Percentiles rank a stretch among this genome's conserved stretches.
These are phyloP conservation scores for Lamellibrachia satsuma DNA, from an alignment of 2,888 invertebrate genomes.

Conservation along the genomic window DNA sequence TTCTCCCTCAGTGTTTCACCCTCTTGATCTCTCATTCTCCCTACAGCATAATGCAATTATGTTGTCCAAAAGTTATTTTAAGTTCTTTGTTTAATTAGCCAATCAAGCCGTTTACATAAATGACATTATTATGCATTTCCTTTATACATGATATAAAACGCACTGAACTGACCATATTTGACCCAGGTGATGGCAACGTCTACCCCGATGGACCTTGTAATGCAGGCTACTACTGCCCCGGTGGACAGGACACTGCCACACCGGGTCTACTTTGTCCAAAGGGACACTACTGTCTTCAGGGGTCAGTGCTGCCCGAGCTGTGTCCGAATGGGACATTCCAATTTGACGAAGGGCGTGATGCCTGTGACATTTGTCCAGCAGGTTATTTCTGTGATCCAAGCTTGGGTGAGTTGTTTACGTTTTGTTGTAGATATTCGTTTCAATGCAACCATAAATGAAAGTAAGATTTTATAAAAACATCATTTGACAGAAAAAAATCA, in stretches of 20 bases:
- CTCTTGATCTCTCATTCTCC: neutral
- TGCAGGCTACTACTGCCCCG: slow-evolving; percentile 60
- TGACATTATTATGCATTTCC: neutral
- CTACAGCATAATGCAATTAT: neutral
- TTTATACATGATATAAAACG: no score
- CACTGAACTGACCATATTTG: neutral
- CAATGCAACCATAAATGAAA: neutral
- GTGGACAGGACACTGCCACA: slow-evolving; percentile 56
- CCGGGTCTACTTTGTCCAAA: slow-evolving; percentile 54
- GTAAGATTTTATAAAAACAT: neutral
- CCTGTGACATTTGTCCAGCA: slow-evolving; percentile 54
- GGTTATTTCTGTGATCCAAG: slow-evolving; percentile 52
- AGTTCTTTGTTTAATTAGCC: neutral
- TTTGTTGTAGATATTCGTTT: neutral
- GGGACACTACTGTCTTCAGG: slow-evolving; percentile 51
- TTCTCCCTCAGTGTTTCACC: neutral
- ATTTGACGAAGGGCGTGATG: slow-evolving; percentile 46
- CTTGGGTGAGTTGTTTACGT: slow-evolving; percentile 29
- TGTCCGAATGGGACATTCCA: slow-evolving; percentile 61
- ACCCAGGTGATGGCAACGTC: slow-evolving; percentile 54
- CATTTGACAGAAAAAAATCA: neutral
- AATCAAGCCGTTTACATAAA: neutral
- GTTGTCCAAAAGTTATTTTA: neutral
- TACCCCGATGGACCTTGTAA: slow-evolving; percentile 51
- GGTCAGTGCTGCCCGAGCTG: slow-evolving; percentile 47